These are phyloP conservation scores for Notechis scutatus DNA, from an alignment of 2,113 vertebrate species.

Conservation along the genomic window DNA sequence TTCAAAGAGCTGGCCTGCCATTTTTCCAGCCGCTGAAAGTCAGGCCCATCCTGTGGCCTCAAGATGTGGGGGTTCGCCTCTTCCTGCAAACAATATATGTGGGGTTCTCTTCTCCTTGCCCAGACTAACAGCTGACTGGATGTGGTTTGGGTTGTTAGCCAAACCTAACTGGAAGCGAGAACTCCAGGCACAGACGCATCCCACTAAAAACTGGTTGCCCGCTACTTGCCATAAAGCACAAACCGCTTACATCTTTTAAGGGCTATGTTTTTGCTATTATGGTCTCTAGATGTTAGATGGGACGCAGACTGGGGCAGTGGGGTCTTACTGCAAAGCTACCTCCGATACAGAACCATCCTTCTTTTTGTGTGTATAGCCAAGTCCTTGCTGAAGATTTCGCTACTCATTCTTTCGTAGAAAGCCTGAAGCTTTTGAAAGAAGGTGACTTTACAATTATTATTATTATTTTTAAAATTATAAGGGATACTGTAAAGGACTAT, in stretches of 20 bases:
- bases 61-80: neutral
- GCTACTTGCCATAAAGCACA: neutral
- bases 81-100: no score
- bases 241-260: neutral
- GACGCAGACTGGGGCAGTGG: fast-evolving
- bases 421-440: neutral
- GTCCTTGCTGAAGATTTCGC: neutral
- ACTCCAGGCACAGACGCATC: neutral
- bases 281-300: neutral
- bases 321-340: neutral
- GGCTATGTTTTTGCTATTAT: neutral
- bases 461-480: neutral
- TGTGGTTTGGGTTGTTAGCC: neutral
- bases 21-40: neutral
- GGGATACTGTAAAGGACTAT: neutral
- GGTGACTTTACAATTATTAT: neutral
- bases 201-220: neutral
- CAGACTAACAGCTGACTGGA: neutral
- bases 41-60: neutral
- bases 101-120: no score
- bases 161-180: neutral
- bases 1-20: neutral
- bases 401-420: neutral
- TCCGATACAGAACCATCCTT: neutral
- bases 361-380: neutral